Conservation (phyloP, 2,113 vertebrate species). For the Pungitius pungitius region DNA sequence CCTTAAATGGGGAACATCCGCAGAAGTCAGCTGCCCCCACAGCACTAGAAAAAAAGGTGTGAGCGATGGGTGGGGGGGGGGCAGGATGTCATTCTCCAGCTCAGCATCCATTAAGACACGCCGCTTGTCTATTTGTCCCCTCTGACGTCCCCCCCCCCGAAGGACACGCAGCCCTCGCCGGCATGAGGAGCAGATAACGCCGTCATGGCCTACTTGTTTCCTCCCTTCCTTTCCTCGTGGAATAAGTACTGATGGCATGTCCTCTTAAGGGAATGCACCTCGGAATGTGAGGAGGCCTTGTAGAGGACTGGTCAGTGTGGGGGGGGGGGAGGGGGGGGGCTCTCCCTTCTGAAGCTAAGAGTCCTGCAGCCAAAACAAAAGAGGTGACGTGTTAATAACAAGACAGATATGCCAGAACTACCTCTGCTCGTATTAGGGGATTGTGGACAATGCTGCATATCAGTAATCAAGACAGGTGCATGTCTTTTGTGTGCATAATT, state of each 20-base stretch:
- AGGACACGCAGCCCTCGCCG: conserved; percentile 56
- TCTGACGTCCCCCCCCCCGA: conserved; percentile 50
- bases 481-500: conserved; percentile 6
- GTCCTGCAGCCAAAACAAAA: conserved; percentile 7
- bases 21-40: no score
- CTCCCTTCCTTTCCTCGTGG: conserved; percentile 52
- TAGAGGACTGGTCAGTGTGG: conserved; percentile 54
- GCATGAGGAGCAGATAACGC: conserved; percentile 71
- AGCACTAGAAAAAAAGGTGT: not conserved
- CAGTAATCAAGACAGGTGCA: conserved; percentile 12
- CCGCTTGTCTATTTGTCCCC: conserved; percentile 58
- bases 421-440: not conserved
- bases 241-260: conserved; percentile 78
- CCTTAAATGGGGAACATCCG: not conserved
- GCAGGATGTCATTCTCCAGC: conserved; percentile 22
- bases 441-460: not conserved
- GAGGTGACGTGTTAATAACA: not conserved
- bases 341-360: conserved; percentile 2
- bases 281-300: conserved; percentile 48
- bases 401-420: not conserved
- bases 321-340: not conserved
- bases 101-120: conserved; percentile 60
- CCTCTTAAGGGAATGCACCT: conserved; percentile 69
- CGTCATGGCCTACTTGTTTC: conserved; percentile 70
- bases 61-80: not conserved